Base-by-base conservation (phyloP, 2,797 vertebrate genomes). In the Cryptoblepharus egeriae region DNA sequence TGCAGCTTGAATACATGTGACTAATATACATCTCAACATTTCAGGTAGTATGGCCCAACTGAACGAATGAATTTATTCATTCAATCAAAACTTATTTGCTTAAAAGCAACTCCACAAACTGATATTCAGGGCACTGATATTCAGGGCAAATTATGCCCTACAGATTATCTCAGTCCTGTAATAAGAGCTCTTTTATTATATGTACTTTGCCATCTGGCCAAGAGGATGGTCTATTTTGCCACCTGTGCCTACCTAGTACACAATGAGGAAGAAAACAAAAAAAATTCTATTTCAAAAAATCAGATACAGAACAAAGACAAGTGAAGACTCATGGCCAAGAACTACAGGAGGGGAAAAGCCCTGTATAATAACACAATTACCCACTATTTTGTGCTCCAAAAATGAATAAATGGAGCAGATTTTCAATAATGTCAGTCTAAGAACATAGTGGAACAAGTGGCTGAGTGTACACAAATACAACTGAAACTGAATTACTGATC, bases 161-260 rank as follows among this genome's bases (percentile, higher is more conserved):
- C 55, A 64, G 73, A 60, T 82, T 82, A 69, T 82, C 73, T 69
- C 55, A 76, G 35, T 82, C 73, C 64, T 76, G 52, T 42, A 68
- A 7, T 22, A 69, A 68, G 22, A 75, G 22, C 24, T 69, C 64
- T 82, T 61, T 82, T 69, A 22, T 37, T 76, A 32, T 20, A 45
- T 60, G 10, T 26, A 37, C n/a, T 68, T n/a, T 28, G 15, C 63
- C 80, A 82, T 82, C 80, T 82, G 72, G 72, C 35, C 3, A 81
- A 35, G 30, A 22, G 4, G 28, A 5, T 26, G 30, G 28, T 55
- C 73, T 30, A 58, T 60, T 45, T 30, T 18, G n/a, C n/a, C n/a
- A n/a, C 12, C 6, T 75, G 55, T 15, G 28, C 3, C 63, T 24
- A 60, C 15, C 4, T 37, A 45, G 12, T 1, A 35, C n/a, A 67